Base-by-base conservation (phyloP, 2,888 invertebrate species). In the Lasioglossum villosulum region DNA sequence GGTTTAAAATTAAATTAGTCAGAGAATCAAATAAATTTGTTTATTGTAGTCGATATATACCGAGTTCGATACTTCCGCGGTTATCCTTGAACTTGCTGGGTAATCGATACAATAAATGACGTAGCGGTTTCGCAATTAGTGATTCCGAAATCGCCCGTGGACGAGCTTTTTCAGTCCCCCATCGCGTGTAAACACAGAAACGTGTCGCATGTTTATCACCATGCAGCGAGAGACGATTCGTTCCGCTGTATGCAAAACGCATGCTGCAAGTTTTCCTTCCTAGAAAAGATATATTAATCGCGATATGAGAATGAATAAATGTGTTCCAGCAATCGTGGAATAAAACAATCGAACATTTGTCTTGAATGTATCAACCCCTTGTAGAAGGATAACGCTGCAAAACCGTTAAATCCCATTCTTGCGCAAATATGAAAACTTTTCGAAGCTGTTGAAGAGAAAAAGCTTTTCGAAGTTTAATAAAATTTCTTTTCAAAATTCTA, bases 81-180 rank as follows among this genome's bases (percentile, higher is more conserved):
- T 12, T 82, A 85, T 10, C 78, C 86, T 85, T 86, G 86, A 86
- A 85, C 81, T 80, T 86, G 56, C 39, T n/a, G 52, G n/a, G n/a
- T 16, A 71, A 85, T 78, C 75, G 39, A 85, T 76, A 75, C 19
- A 66, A 63, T 23, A 70, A 81, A 75, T 37, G 73, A 68, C 56
- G 39, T 70, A 42, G 70, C 52, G 73, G 75, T 85, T n/a, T 70
- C 52, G 52, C 48, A 86, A 86, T 86, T 86, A 86, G 48, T 52
- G 77, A 78, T 71, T 59, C 74, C 81, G 56, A 86, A 86, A 79
- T 85, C 45, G 42, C n/a, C 66, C 48, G 76, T 59, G 74, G 63
- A 23, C 45, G 6, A 73, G 72, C 81, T 56, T 85, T 77, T 86
- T 75, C 71, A 70, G 8, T 66, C 56, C 72, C 52, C 37, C 71